Percentiles rank a stretch among this genome's conserved stretches.
Conservation (phyloP, 2,113 vertebrate genomes). For the Coptodon rendalli region DNA sequence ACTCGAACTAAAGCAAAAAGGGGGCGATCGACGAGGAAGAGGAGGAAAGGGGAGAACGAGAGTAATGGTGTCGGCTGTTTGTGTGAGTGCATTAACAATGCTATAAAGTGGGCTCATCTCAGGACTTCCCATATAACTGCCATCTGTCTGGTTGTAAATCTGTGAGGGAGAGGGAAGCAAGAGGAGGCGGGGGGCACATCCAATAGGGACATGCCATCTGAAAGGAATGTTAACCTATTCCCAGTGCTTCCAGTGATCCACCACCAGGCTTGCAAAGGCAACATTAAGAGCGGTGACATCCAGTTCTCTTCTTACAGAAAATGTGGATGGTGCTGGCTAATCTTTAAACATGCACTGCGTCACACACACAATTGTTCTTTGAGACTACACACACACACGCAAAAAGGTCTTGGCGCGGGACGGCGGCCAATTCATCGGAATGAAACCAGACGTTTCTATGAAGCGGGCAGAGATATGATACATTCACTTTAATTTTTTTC, state of each 20-base stretch:
- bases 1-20: neutral
- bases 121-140: slow-evolving; percentile 90
- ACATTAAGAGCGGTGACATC: neutral
- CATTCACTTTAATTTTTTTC: slow-evolving; percentile 4
- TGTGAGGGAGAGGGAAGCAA: slow-evolving; percentile 69
- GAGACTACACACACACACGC: neutral
- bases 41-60: slow-evolving; percentile 31
- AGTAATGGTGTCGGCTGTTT: slow-evolving; percentile 81
- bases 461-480: slow-evolving; percentile 20
- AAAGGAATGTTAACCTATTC: slow-evolving; percentile 59
- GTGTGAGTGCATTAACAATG: slow-evolving; percentile 97
- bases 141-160: slow-evolving; percentile 96
- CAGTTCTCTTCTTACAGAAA: neutral
- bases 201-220: slow-evolving; percentile 57
- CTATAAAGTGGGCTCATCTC: slow-evolving; percentile 95
- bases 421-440: neutral
- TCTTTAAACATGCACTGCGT: neutral
- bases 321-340: neutral
- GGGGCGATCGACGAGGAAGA: neutral
- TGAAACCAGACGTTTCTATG: slow-evolving; percentile 29
- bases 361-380: neutral
- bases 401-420: neutral
- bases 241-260: slow-evolving; percentile 27
- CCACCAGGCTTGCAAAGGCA: neutral
- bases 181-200: slow-evolving; percentile 65